Evolutionary conservation across 2,888 invertebrate genomes (phyloP), one percentile per base, ranked within the genome.

Genomic region (Mythimna ferrago): DNA sequence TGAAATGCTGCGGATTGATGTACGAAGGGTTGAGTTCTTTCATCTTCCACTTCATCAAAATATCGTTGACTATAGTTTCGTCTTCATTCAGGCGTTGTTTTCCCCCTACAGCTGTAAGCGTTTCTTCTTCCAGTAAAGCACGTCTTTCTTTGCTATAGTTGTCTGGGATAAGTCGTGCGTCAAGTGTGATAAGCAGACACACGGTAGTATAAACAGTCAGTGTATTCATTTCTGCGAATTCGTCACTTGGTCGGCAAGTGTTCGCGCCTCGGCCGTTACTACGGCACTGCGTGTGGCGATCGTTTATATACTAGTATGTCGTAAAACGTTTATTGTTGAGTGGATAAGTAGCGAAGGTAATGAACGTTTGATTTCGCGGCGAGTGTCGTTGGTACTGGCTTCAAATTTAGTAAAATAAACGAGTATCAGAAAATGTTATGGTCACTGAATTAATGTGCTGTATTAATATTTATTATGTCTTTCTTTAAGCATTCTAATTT

Each of bases 1-100:
- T 95, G 86, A 97, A 98, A 11, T 93, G 86, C 68, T 92, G 90
- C 0, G 97, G 96, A 66, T 96, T 90, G 0, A 88, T 85, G 82
- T 95, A 93, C n/a, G 97, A 96, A 66, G 94, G 92, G 0, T 95
- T 88, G 19, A 97, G 86, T 88, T 97, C 97, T 14, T 91, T 87
- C 0, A 88, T 82, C 86, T 97, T 97, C 71, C 93, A 96, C 7
- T 87, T 83, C 97, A 97, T 97, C 4, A 97, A 91, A 0, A 97
- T 93, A 10, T 95, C 87, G 83, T 97, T 97, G 0, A 95, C 97
- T 19, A 87, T 75, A 2, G 86, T 67, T 89, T 97, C 97, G 0
- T 95, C 92, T 0, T 91, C 82, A 14, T 89, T 95, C 0, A 97
- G 89, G 32, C 83, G 65, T 19, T 97, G 77, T 60, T 93, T 91